Evolutionary conservation across 2,888 invertebrate species (phyloP).

Genomic region (Hirtodrosophila histrioides): DNA sequence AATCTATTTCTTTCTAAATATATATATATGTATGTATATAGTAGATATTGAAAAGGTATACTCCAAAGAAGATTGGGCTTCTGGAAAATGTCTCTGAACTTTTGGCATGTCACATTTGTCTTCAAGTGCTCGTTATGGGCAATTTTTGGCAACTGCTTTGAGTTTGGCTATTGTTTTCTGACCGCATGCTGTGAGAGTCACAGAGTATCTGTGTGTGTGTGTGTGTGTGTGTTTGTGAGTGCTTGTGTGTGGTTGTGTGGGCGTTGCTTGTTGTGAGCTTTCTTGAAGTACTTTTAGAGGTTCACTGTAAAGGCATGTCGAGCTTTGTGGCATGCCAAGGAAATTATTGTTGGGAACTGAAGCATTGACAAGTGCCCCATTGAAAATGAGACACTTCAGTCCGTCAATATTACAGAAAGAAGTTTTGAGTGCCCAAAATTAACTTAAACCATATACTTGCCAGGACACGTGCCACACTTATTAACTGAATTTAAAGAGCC

Average conservation of each 20-base stretch:
- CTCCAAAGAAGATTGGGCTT: constrained; percentile 14
- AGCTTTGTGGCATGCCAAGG: constrained; percentile 56
- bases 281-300: constrained; percentile 56
- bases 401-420: constrained; percentile 34
- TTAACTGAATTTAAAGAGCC: constrained; percentile 1
- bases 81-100: constrained; percentile 50
- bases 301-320: constrained; percentile 40
- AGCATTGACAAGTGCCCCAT: constrained; percentile 67
- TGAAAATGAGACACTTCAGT: constrained; percentile 54
- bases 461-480: constrained; percentile 18
- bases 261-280: constrained; percentile 33
- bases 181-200: constrained; percentile 40
- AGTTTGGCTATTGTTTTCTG: constrained; percentile 68
- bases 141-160: constrained; percentile 70
- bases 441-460: constrained; percentile 2
- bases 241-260: constrained; percentile 29
- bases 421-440: constrained; percentile 6
- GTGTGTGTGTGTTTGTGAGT: constrained; percentile 23
- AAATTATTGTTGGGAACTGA: constrained; percentile 52
- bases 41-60: constrained; percentile 65
- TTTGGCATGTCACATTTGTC: constrained; percentile 70
- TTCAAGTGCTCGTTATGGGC: constrained; percentile 77
- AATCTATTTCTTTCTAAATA: constrained; percentile 44
- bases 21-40: constrained; percentile 6
- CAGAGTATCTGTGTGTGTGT: constrained; percentile 11